Percentiles rank a stretch among this genome's conserved stretches.
phyloP scores from a whole-genome alignment of 2,113 vertebrate species.

The Myodes glareolus region DNA sequence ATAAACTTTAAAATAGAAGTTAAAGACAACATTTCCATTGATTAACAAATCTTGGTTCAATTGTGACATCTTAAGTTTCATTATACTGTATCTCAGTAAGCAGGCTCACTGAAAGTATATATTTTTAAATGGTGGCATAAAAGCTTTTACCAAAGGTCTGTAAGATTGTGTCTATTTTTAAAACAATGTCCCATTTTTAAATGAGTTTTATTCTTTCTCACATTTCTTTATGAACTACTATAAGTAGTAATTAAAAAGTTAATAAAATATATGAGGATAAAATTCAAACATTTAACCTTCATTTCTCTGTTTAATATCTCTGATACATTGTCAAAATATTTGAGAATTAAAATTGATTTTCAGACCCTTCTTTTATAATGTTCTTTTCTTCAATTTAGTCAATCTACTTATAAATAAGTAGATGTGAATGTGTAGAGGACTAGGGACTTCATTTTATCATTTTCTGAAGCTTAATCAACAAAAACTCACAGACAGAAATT shows the following conservation, averaged over 20 bases:
- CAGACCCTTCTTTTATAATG: neutral
- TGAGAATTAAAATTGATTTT: neutral
- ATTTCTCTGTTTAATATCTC: neutral
- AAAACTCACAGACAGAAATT: no score
- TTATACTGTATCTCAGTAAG: neutral
- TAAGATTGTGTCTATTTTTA: neutral
- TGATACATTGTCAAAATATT: neutral
- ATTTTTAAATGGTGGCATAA: slow-evolving; percentile 57
- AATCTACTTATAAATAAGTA: neutral
- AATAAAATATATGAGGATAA: neutral
- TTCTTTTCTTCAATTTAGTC: neutral
- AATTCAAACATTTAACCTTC: neutral
- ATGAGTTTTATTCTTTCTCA: neutral
- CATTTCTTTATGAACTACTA: slow-evolving; percentile 26
- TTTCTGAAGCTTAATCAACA: neutral
- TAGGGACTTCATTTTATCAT: neutral
- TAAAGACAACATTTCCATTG: neutral
- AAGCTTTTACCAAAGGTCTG: slow-evolving; percentile 29
- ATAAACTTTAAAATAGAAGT: neutral
- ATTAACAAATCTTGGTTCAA: slow-evolving; percentile 61
- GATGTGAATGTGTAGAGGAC: no score
- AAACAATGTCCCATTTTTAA: slow-evolving; percentile 23
- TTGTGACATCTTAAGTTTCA: neutral
- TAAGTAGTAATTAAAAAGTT: neutral
- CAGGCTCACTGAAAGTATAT: neutral